Base-by-base conservation (phyloP, 1,140 invertebrate genomes). In the Drosophila sucinea region DNA sequence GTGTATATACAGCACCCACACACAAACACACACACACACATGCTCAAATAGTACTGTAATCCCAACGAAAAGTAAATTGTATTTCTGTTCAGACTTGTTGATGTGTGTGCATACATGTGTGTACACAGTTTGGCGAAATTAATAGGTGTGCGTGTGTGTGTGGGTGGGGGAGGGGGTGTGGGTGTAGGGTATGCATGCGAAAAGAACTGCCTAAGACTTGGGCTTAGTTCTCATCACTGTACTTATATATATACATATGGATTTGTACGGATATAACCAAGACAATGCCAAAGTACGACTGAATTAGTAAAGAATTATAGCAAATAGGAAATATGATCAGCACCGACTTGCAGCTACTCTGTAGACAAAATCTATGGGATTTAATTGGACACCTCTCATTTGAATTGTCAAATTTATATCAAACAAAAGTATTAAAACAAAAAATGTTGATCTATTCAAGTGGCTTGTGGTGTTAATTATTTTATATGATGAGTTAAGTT, bases 41-140 rank as follows among this genome's bases (percentile, higher is more conserved):
- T 8, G 17, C 23, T 1, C 38, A 60, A 29, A 72, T 54, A 29
- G 62, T 79, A 83, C 67, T 87, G 79, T 86, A 87, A 86, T 86
- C 79, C 83, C 64, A 73, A 69, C 54, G 83, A 71, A 86, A 86
- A 87, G 83, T 87, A 86, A 86, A 86, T 86, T 86, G 76, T 86
- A 87, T 86, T 86, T 87, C 83, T 70, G 76, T 82, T 70, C 76
- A 86, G 76, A 86, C 83, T 86, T 86, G 83, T 86, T 86, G 83
- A 86, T 86, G 83, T 79, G 64, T 69, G 66, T 65, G 55, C 61
- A 63, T 68, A 55, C 27, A 27, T 47, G 44, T 47, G 44, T 47
- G 44, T 47, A 51, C 44, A 51, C 44, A 51, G 44, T 51, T 51
- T 51, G 44, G 23, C 4, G 23, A 51, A 51, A 51, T 63, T 51